These are phyloP conservation scores for Laticauda laticaudata DNA, from an alignment of 2,113 vertebrate species.

Conservation along the genomic window DNA sequence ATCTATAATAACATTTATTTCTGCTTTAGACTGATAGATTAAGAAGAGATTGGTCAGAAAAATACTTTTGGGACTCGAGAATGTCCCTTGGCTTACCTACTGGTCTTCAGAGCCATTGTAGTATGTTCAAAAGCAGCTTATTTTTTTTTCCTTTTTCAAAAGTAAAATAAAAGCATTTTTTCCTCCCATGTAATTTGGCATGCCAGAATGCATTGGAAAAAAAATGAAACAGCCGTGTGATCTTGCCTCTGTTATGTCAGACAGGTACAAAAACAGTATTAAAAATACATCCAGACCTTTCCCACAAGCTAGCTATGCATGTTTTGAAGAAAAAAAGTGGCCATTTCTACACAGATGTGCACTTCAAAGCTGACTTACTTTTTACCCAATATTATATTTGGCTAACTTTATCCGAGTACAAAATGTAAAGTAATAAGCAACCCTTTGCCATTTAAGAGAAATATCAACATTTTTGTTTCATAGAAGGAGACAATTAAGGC, in stretches of 20 bases:
- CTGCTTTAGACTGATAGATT: not conserved
- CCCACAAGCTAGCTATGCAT: not conserved
- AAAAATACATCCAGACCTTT: conserved; percentile 7
- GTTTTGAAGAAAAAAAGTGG: not conserved
- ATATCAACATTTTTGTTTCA: conserved; percentile 13
- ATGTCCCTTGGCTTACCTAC: not conserved
- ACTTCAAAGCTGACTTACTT: conserved; percentile 13
- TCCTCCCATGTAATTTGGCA: not conserved
- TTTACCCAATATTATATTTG: conserved; percentile 23
- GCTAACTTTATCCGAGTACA: conserved; percentile 9
- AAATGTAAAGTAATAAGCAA: not conserved
- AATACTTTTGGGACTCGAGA: not conserved
- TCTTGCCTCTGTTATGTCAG: conserved; percentile 4
- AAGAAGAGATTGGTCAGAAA: not conserved
- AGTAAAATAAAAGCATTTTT: not conserved
- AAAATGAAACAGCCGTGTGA: not conserved
- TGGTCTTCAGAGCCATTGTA: not conserved
- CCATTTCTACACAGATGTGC: not conserved
- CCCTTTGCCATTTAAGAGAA: conserved; percentile 9
- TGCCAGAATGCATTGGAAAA: not conserved
- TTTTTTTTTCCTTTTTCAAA: not conserved
- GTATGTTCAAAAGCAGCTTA: not conserved
- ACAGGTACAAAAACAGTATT: not conserved
- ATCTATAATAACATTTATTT: not conserved
- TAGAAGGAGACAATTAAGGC: not conserved